Evolutionary conservation across 2,113 vertebrate species (phyloP), one percentile per base, ranked within the genome.

Genomic region (Larimichthys crocea): DNA sequence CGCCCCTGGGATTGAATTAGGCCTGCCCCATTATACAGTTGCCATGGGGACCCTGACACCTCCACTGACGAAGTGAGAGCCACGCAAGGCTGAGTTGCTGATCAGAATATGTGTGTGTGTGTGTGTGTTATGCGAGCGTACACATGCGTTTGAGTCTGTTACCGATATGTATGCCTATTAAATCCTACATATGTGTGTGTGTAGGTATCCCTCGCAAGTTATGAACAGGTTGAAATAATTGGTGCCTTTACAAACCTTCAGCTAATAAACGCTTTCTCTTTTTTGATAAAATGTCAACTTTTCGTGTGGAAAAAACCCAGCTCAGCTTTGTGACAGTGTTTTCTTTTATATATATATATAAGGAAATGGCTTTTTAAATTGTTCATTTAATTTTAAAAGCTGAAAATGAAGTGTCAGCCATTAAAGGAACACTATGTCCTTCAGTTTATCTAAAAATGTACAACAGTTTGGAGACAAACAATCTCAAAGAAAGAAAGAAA

Each of bases 11-110:
- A 97, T 94, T 96, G 96, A 96, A 95, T 96, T 96, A 98, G 96
- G 96, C 95, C 95, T 96, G 96, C 95, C 95, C 96, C 94, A 97
- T 97, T 97, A 96, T 96, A 94, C 93, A 91, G 97, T 98, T 98
- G 95, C 97, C 93, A 97, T 97, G 96, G 97, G 88, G 92, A 99
- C 96, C 93, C 91, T 95, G 96, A 97, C 97, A 98, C 94, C 95
- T 96, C 95, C 91, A 79, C 80, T 96, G 77, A 96, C 95, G 94
- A 96, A 94, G 93, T 80, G 82, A 96, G 95, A 95, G 95, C 86
- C 85, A 83, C 42, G 86, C 90, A 83, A 89, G 87, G 86, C 88
- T 86, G 89, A 83, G 87, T 80, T 89, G 89, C 91, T 88, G 88
- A 90, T 89, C 88, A 96, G 86, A 80, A 64, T 60, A 76, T 87